A percentile compares a stretch with the other conserved stretches of the same genome.
Evolutionary conservation across 2,113 vertebrate species (phyloP).

Genomic region (Charina bottae): DNA sequence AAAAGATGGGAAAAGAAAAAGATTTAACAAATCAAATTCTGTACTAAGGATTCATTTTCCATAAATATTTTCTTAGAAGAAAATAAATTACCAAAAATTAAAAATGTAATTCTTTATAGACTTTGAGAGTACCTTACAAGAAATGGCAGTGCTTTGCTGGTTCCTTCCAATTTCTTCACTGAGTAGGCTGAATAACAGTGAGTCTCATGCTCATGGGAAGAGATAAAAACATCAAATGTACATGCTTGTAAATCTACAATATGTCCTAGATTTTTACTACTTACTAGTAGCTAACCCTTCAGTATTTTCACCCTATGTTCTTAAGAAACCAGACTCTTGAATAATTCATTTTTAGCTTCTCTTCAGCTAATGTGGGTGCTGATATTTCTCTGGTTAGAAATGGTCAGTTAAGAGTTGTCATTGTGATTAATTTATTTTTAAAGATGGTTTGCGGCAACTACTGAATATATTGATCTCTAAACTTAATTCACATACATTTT

Average conservation of each 20-base stretch:
- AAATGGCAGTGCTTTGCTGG: background rate
- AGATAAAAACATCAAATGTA: background rate
- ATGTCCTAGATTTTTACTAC: background rate
- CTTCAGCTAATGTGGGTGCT: background rate
- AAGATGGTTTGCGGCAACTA: constrained; percentile 17
- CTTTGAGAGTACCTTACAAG: background rate
- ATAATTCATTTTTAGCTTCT: background rate
- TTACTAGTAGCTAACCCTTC: background rate
- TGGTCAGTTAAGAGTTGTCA: background rate
- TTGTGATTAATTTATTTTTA: constrained; percentile 5
- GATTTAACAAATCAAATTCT: background rate
- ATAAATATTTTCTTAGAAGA: background rate
- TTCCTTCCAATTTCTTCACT: background rate
- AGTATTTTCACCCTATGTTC: background rate
- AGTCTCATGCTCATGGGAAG: background rate
- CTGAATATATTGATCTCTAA: constrained; percentile 15
- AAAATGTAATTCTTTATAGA: background rate
- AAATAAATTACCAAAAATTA: background rate
- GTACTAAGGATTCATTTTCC: background rate
- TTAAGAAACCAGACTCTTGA: background rate
- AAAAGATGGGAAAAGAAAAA: background rate
- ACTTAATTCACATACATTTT: constrained; percentile 2
- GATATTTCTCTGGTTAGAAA: background rate
- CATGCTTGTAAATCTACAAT: background rate
- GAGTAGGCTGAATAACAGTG: background rate